A percentile compares a stretch with the other conserved stretches of the same genome.
phyloP scores from a whole-genome alignment of 2,888 invertebrate genomes.

The Anthophora plumipes region DNA sequence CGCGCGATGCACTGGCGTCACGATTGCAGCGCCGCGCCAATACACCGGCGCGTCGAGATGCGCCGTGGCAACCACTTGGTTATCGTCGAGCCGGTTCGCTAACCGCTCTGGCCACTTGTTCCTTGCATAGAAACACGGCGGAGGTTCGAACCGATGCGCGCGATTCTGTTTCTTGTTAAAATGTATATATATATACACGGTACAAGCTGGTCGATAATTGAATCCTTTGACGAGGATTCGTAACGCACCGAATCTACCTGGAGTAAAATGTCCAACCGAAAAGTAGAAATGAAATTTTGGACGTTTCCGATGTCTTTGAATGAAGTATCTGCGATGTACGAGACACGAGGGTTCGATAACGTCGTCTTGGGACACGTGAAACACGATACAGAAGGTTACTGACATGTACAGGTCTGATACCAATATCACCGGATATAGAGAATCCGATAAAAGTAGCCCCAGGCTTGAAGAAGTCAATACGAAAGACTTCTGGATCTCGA shows the following conservation, averaged over 20 bases:
- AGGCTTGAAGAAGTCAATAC: neutral
- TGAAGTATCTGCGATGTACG: neutral
- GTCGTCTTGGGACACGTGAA: neutral
- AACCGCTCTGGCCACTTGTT: slow-evolving; percentile 49
- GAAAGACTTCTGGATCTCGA: neutral
- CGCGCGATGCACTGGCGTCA: slow-evolving; percentile 76
- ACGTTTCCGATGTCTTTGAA: neutral
- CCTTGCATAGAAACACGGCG: slow-evolving; percentile 16
- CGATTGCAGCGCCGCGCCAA: slow-evolving; percentile 78
- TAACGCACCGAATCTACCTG: neutral
- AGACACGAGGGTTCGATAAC: slow-evolving; percentile 2
- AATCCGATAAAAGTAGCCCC: neutral
- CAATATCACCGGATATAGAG: neutral
- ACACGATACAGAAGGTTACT: neutral
- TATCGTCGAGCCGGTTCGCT: slow-evolving; percentile 62
- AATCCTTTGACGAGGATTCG: neutral
- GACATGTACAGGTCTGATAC: slow-evolving; percentile 6
- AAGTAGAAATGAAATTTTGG: neutral
- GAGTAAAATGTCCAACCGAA: no score
- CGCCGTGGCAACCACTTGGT: slow-evolving; percentile 60
- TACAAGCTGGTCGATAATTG: no score
- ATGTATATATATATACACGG: neutral
- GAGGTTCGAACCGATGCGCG: slow-evolving; percentile 6
- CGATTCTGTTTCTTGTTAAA: slow-evolving; percentile 10
- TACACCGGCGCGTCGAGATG: slow-evolving; percentile 61